phyloP scores from a whole-genome alignment of 1,140 invertebrate genomes.

The Paraescarpia echinospica region DNA sequence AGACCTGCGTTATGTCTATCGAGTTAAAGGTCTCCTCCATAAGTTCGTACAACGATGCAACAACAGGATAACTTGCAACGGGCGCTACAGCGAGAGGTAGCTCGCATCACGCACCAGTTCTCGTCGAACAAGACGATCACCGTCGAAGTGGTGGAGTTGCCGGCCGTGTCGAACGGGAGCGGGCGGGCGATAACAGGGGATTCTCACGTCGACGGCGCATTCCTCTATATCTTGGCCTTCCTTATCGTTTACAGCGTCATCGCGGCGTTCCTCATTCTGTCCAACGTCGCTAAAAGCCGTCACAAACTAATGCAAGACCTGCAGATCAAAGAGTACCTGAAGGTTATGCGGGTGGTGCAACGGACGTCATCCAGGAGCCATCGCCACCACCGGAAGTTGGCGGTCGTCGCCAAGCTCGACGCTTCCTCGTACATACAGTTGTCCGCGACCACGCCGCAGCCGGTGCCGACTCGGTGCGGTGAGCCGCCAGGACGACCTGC shows the following conservation, averaged over 20 bases:
- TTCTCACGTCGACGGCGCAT: not conserved
- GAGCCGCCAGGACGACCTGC: not conserved
- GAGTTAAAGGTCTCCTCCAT: not conserved
- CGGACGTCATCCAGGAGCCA: slow-evolving; percentile 2
- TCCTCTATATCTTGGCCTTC: not conserved
- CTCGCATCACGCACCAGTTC: not conserved
- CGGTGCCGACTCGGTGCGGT: no score
- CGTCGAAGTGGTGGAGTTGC: not conserved
- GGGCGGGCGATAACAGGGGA: not conserved
- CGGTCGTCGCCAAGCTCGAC: slow-evolving; percentile 22
- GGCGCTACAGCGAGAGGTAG: not conserved
- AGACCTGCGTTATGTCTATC: not conserved
- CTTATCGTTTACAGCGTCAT: not conserved
- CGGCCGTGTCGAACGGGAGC: not conserved
- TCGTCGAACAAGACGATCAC: not conserved
- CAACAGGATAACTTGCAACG: not conserved
- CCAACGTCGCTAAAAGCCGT: not conserved
- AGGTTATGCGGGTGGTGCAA: not conserved
- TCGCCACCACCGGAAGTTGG: slow-evolving; percentile 23
- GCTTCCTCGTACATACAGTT: not conserved
- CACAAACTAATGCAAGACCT: not conserved
- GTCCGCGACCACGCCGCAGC: not conserved
- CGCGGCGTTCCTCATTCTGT: not conserved
- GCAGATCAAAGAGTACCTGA: not conserved
- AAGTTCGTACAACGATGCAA: not conserved